Percentiles rank a stretch among this genome's conserved stretches.
Conservation (phyloP, 2,113 vertebrate genomes). For the Siphamia tubifer region DNA sequence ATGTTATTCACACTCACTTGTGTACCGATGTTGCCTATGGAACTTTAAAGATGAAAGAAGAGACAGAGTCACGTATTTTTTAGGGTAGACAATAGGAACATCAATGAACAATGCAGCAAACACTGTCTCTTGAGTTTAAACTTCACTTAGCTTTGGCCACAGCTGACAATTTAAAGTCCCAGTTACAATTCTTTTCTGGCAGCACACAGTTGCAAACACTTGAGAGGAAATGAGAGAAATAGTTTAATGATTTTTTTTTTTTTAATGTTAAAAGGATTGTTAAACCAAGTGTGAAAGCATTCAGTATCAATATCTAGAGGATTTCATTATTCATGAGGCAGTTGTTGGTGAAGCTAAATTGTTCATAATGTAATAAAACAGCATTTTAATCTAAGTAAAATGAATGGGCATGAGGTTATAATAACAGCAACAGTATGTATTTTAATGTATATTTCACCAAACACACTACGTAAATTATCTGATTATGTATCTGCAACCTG, state of each 20-base stretch:
- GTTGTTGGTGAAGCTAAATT: constrained; percentile 31
- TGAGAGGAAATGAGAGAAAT: constrained; percentile 35
- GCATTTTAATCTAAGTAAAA: constrained; percentile 19
- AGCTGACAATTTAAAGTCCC: constrained; percentile 36
- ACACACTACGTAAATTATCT: not conserved
- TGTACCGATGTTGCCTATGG: constrained; percentile 32
- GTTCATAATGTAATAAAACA: not conserved
- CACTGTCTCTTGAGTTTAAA: constrained; percentile 26
- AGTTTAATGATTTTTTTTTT: constrained; percentile 26
- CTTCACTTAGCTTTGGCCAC: constrained; percentile 38
- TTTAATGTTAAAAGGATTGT: constrained; percentile 46
- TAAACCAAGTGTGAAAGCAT: constrained; percentile 45
- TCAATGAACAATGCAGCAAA: constrained; percentile 35
- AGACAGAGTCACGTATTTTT: constrained; percentile 11
- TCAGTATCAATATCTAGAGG: constrained; percentile 36
- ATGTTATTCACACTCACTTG: constrained; percentile 21
- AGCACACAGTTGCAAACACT: not conserved
- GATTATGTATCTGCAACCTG: not conserved
- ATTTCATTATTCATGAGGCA: constrained; percentile 43
- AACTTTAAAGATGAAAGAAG: constrained; percentile 44
- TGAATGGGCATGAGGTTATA: constrained; percentile 5
- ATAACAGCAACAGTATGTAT: constrained; percentile 2
- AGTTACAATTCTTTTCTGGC: constrained; percentile 35
- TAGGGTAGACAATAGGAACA: not conserved
- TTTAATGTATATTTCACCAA: not conserved